Base-by-base conservation (phyloP, 1,140 invertebrate genomes). In the Heliconius congener region DNA sequence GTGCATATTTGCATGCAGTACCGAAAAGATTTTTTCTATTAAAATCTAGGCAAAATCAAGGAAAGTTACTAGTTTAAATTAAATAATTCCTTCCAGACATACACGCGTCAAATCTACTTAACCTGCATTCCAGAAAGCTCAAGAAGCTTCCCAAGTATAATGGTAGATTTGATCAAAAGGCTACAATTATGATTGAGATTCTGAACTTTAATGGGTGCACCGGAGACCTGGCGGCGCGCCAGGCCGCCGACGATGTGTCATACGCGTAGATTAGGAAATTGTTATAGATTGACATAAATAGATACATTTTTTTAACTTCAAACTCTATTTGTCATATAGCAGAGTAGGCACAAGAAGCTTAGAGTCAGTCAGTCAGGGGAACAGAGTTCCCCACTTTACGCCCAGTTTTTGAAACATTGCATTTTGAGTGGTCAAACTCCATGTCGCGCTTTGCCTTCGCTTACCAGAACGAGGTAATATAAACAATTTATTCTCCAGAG, bases 191-290 rank as follows among this genome's bases (percentile, higher is more conserved):
- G 52, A 79, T 79, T 72, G 78, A 77, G 66, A 52, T 76, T 50
- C 73, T 76, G 78, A 74, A 76, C 78, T 80, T 75, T 80, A 80
- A 80, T 80, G 78, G 74, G 46, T 55, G 66, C 76, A 37, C 78
- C 70, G 78, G 72, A 80, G 78, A 80, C 78, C n/a, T 80, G 78
- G 78, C 73, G 46, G 60, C 73, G 66, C 50, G 78, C 78, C 78
- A 80, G 78, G 5, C 78, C 52, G 66, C 52, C 55, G 72, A 34
- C 57, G 19, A 46, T 80, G 73, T 80, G 73, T 80, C 78, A 80
- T 71, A 57, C 34, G 23, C 78, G 73, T 57, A 80, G 78, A 76
- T 55, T 75, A 71, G 57, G 16, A 73, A 30, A 50, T 66, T 71
- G 9, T 60, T 71, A 39, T 72, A 72, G 8, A 39, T 39, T 18